A percentile compares a stretch with the other conserved stretches of the same genome.
phyloP scores from a whole-genome alignment of 2,888 invertebrate genomes.

The Ormyrus nitidulus region DNA sequence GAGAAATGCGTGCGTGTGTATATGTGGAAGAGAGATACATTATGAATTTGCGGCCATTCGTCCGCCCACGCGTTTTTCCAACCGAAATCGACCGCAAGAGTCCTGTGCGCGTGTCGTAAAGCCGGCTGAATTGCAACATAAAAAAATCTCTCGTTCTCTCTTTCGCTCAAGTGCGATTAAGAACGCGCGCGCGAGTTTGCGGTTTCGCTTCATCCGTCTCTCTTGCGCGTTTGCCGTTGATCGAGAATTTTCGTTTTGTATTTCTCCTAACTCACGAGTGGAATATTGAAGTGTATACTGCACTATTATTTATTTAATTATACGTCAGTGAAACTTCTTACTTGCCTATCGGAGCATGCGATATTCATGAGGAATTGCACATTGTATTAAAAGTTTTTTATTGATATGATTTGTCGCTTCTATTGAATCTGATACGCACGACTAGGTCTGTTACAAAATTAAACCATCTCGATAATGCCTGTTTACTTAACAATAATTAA shows the following conservation, averaged over 20 bases:
- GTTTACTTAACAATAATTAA: too few relatives aligned
- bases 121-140: conserved; percentile 22
- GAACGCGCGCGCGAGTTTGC: conserved; percentile 20
- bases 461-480: too few relatives aligned
- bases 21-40: too few relatives aligned
- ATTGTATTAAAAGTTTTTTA: too few relatives aligned
- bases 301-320: conserved; percentile 4
- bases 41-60: neutral
- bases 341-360: too few relatives aligned
- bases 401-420: too few relatives aligned
- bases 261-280: neutral
- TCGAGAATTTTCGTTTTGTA: neutral
- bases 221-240: conserved; percentile 1
- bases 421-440: neutral
- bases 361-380: too few relatives aligned
- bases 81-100: conserved; percentile 27
- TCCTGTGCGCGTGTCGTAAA: conserved; percentile 25
- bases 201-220: conserved; percentile 20
- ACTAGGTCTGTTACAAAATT: too few relatives aligned
- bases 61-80: conserved; percentile 41
- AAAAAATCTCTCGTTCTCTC: conserved; percentile 15
- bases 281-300: neutral
- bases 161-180: neutral
- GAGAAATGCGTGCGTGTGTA: neutral
- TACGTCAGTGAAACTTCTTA: too few relatives aligned